Conservation (phyloP, 1,140 invertebrate genomes). For the Diprion similis region DNA sequence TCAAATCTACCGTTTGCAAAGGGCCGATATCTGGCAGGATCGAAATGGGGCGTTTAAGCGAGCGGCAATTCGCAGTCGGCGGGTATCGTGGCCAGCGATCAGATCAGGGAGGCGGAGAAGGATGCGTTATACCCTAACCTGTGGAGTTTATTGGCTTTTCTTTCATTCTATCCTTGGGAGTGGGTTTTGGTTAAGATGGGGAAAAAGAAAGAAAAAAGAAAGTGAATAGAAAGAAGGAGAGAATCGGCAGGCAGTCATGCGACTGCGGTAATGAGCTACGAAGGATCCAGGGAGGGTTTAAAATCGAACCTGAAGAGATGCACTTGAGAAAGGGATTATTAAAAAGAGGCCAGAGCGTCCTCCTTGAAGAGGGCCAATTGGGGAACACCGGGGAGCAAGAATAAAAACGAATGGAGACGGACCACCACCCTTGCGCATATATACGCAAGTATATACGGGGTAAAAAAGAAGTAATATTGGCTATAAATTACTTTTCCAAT, state of each 20-base stretch:
- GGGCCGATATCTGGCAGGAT: neutral
- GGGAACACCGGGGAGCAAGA: too few species aligned
- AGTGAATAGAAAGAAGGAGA: neutral
- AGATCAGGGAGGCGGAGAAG: neutral
- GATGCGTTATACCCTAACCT: neutral
- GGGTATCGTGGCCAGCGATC: conserved; percentile 1
- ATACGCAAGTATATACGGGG: too few species aligned
- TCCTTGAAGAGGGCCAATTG: too few species aligned
- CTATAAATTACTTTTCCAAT: conserved; percentile 8
- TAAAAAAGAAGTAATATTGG: neutral
- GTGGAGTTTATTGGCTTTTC: conserved; percentile 3
- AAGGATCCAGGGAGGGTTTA: neutral
- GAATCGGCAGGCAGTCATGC: neutral
- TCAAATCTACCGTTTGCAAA: neutral
- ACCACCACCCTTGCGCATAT: too few species aligned
- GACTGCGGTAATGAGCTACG: neutral
- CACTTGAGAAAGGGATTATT: neutral
- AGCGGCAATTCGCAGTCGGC: neutral
- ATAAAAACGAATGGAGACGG: too few species aligned
- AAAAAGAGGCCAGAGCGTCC: too few species aligned
- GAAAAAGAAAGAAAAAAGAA: conserved; percentile 3
- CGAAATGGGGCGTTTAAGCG: neutral
- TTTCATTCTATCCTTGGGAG: too few species aligned
- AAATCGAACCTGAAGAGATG: neutral
- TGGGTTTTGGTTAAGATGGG: neutral